phyloP scores from a whole-genome alignment of 2,113 vertebrate genomes.

The Cettia cetti region DNA sequence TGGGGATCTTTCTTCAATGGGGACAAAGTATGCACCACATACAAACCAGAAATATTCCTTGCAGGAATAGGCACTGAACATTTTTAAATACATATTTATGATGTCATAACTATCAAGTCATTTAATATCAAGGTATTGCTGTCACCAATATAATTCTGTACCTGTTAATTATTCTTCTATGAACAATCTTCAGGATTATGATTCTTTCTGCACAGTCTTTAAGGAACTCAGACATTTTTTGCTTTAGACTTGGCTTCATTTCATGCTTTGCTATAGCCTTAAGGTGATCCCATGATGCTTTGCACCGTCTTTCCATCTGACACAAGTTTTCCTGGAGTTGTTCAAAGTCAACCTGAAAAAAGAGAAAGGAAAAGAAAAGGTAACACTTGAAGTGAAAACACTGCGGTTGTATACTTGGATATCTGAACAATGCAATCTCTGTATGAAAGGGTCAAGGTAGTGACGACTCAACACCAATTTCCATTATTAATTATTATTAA shows the following conservation, averaged over 20 bases:
- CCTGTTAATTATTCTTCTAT: constrained; percentile 96
- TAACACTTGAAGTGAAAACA: not conserved
- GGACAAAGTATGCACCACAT: not conserved
- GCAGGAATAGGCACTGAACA: not conserved
- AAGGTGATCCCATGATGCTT: constrained; percentile 98
- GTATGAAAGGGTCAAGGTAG: not conserved
- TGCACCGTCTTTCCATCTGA: constrained; percentile 95
- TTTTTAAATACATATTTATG: not conserved
- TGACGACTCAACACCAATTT: not conserved
- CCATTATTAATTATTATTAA: not conserved
- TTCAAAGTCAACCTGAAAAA: constrained; percentile 93
- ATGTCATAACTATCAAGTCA: not conserved
- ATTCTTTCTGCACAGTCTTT: constrained; percentile 97
- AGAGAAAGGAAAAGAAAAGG: constrained; percentile 18
- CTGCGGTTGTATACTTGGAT: not conserved
- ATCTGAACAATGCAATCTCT: not conserved
- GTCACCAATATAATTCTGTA: constrained; percentile 22
- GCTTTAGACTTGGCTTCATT: constrained; percentile 91
- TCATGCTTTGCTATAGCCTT: constrained; percentile 97
- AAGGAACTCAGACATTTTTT: constrained; percentile 95
- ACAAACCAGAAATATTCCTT: not conserved
- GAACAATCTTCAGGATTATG: constrained; percentile 95
- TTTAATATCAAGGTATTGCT: not conserved
- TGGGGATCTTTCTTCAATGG: not conserved
- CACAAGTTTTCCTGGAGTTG: constrained; percentile 94